These are phyloP conservation scores for Acleris cristana DNA, from an alignment of 2,888 invertebrate species.

Conservation along the genomic window DNA sequence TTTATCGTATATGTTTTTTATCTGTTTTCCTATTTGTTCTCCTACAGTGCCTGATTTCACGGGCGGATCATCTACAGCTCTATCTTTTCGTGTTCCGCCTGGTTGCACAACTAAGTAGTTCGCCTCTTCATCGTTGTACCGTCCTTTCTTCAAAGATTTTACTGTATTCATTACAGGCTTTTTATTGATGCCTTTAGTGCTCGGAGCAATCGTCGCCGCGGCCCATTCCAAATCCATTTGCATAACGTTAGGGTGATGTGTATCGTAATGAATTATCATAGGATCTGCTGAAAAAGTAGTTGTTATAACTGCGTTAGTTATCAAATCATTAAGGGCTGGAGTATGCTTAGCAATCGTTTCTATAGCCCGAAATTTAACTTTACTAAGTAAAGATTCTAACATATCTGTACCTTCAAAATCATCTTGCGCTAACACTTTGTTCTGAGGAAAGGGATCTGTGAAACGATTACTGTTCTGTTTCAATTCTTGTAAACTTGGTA, in stretches of 20 bases:
- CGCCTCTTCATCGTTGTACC: background rate
- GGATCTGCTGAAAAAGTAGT: conserved; percentile 50
- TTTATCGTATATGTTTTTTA: conserved; percentile 55
- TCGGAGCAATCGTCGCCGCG: conserved; percentile 32
- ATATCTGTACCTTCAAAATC: conserved; percentile 50
- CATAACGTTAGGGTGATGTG: background rate
- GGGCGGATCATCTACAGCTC: conserved; percentile 51
- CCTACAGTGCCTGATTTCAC: conserved; percentile 53
- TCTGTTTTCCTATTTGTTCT: conserved; percentile 51
- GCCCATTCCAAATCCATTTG: too few species aligned
- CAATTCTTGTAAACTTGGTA: background rate
- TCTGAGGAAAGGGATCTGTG: too few species aligned
- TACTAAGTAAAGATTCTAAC: conserved; percentile 59
- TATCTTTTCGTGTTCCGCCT: conserved; percentile 41
- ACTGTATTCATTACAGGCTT: conserved; percentile 17
- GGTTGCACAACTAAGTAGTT: conserved; percentile 19
- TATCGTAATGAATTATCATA: conserved; percentile 42
- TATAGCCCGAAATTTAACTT: conserved; percentile 58
- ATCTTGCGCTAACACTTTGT: background rate
- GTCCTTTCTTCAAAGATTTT: conserved; percentile 12
- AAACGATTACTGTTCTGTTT: background rate
- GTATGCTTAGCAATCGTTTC: conserved; percentile 51
- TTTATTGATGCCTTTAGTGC: conserved; percentile 41
- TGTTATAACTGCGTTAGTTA: conserved; percentile 56
- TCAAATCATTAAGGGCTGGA: conserved; percentile 50